Evolutionary conservation across 2,797 vertebrate species (phyloP), one percentile per base, ranked within the genome.

Genomic region (Karalla daura): DNA sequence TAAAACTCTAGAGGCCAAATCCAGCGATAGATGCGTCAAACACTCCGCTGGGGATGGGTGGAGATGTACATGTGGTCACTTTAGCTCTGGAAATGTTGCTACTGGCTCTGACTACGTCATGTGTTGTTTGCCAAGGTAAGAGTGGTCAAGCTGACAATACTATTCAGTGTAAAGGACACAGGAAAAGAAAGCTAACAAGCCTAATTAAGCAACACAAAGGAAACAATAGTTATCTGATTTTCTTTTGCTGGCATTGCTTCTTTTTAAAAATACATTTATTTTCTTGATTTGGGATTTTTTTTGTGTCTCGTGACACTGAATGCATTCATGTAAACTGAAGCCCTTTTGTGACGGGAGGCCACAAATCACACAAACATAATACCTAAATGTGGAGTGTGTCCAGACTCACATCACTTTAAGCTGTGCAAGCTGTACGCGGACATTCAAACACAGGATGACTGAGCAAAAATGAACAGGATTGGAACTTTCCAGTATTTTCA

Each of bases 251-350:
- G 63, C 63, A 58, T 78, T n/a, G n/a, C n/a, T n/a, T n/a, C n/a
- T n/a, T 70, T 45, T 70, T 32, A 66, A 71, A 85, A 80, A 78
- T 49, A 78, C 25, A 51, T 21, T 61, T 59, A 54, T 80, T 82
- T 80, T 46, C 14, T 63, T 70, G 36, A 76, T 79, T 78, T 81
- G 61, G 64, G 70, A 63, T 84, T 62, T 62, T 62, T 62, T 56
- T 60, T 71, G 63, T 76, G 59, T 85, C 52, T 71, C 62, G 41
- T 53, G 76, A 87, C 74, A 88, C 63, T 64, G 46, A 63, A 86
- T 73, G 74, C 74, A 81, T 80, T 89, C 55, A 61, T 88, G 80
- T 86, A 84, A 90, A 89, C 71, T 68, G 78, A 88, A 92, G 91
- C 89, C 89, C 89, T 91, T 92, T 85, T 70, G 66, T 84, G 68